Base-by-base conservation (phyloP, 1,140 invertebrate species). In the Ylistrum balloti region DNA sequence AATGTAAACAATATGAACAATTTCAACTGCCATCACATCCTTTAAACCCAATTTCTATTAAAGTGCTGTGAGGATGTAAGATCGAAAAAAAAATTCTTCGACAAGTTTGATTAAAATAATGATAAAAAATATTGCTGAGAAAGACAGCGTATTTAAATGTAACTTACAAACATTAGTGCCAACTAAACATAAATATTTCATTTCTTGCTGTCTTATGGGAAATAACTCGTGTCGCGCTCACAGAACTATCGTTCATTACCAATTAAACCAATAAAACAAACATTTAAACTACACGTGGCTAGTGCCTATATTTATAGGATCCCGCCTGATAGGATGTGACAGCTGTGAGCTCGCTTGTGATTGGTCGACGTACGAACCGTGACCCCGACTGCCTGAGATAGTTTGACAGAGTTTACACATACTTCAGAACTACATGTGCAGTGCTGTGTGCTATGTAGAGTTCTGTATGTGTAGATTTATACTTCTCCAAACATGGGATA, bases 381-480 rank as follows among this genome's bases (percentile, higher is more conserved):
- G 33, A 48, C 45, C 56, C 33, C 56, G 28, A 20, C n/a, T 33
- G 74, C 33, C 33, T 56, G 33, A 41, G 33, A 89, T 34, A 34
- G 45, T 56, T 41, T 74, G 41, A 34, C 33, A 33, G 33, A 74
- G 33, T 56, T 32, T 38, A 56, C 56, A n/a, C 33, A 89, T 33
- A 41, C 85, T 33, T 89, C n/a, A 22, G 0, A n/a, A 35, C 33
- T 89, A 33, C 88, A 85, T 89, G 33, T 89, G 33, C 48, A 35
- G 33, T 33, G 33, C 88, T 85, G 33, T 89, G 33, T 33, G 33
- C 88, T 85, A 22, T 89, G 45, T 89, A 48, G 33, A 33, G 48
- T 74, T 89, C 74, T 17, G 45, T 86, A 33, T 89, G 17, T 85
- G 33, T 33, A 22, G 22, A 33, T 32, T 74, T 13, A 48, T 89